Conservation (phyloP, 35 echinoderm and acorn worm genomes). For the Patiria miniata region DNA sequence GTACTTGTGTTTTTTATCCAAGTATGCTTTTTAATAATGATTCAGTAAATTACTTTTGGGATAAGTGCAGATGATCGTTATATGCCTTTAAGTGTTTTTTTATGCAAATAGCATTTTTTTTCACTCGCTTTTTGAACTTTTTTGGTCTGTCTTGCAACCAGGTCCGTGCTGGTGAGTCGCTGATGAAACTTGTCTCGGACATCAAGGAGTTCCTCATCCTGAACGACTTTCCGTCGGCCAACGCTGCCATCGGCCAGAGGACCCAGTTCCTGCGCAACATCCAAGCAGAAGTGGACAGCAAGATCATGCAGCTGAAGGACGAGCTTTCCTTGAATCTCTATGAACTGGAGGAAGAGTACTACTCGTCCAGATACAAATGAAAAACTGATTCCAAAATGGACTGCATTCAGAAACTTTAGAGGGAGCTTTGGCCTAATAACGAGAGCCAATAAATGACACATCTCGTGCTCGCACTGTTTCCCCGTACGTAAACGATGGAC, state of each 20-base stretch:
- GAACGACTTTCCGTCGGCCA: slow-evolving; percentile 93
- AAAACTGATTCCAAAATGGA: not conserved
- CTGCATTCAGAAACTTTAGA: not conserved
- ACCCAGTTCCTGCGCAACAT: slow-evolving; percentile 61
- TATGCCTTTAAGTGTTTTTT: no score
- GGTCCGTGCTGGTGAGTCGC: slow-evolving; percentile 96
- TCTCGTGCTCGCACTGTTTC: no score
- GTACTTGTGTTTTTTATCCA: no score
- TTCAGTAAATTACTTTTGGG: no score
- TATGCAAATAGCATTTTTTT: no score
- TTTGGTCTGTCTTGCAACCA: slow-evolving; percentile 18
- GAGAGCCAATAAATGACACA: no score
- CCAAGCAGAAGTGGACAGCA: slow-evolving; percentile 64
- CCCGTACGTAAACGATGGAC: no score
- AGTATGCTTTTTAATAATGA: no score
- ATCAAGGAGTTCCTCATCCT: slow-evolving; percentile 96
- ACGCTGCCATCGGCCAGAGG: slow-evolving; percentile 78
- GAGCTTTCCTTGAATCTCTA: slow-evolving; percentile 80
- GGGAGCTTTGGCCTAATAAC: no score
- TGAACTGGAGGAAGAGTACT: slow-evolving; percentile 95
- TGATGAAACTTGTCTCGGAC: slow-evolving; percentile 84
- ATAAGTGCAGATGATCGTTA: no score
- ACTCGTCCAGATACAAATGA: slow-evolving; percentile 79
- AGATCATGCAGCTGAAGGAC: slow-evolving; percentile 71
- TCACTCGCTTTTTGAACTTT: no score